Evolutionary conservation across 1,140 invertebrate species (phyloP), one percentile per base, ranked within the genome.

Genomic region (Dreissena polymorpha): DNA sequence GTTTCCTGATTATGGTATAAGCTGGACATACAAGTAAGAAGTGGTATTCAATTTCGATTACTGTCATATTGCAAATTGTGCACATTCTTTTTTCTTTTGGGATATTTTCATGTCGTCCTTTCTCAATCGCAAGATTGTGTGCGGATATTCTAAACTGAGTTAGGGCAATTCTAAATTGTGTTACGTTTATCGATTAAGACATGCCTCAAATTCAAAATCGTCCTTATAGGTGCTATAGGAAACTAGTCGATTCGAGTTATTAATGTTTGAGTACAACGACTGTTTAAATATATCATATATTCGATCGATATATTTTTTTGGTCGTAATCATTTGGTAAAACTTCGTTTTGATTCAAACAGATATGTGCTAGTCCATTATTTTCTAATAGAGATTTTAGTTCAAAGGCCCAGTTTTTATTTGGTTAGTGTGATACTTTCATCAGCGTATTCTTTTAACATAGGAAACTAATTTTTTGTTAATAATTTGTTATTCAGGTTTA

Each of bases 341-440:
- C 23, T n/a, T 63, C 23, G 18, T 63, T 23, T 63, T 63, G 60
- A 23, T 63, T 63, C 18, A 2, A n/a, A 6, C 60, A 63, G 18
- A 63, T n/a, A 63, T 63, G 23, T 63, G 60, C 23, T 23, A 63
- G 6, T 63, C 60, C 60, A 23, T 5, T 63, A n/a, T 63, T 23
- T n/a, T 63, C 23, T 63, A 63, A 63, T n/a, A 63, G 2, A 63
- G 60, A 63, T 63, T 63, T 69, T 73, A 73, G 10, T n/a, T 73
- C 50, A 57, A 21, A 55, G 12, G 70, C 70, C 49, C 70, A 53
- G 70, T 73, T 73, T 23, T 18, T 16, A 23, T 27, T 50, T 50
- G 29, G 1, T 6, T 71, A 71, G n/a, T 49, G 69, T 39, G 51
- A 49, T 71, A 50, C 39, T 71, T 18, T 51, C 49, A 55, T 73